These are phyloP conservation scores for Diadophis punctatus DNA, from an alignment of 2,113 vertebrate species.

Conservation along the genomic window DNA sequence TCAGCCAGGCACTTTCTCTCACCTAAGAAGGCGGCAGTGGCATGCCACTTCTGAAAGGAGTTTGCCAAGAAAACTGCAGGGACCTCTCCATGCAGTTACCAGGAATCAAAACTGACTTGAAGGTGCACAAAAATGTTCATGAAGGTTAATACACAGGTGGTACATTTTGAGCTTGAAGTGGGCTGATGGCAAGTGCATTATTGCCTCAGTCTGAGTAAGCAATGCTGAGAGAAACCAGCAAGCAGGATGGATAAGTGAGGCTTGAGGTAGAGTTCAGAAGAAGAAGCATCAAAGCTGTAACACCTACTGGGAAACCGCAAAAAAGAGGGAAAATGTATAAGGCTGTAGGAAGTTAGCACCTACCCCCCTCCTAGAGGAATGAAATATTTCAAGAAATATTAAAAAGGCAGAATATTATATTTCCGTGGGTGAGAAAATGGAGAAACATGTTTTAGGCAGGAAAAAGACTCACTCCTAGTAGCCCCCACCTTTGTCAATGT, in stretches of 20 bases:
- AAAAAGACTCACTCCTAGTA: too few species aligned
- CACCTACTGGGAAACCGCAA: not conserved
- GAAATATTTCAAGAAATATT: too few species aligned
- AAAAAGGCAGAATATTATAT: too few species aligned
- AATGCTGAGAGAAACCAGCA: not conserved
- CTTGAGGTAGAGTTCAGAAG: not conserved
- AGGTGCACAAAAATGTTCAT: not conserved
- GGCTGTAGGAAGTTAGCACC: too few species aligned
- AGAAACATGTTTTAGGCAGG: too few species aligned
- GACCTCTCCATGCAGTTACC: not conserved
- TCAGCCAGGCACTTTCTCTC: not conserved
- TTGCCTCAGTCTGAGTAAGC: too few species aligned
- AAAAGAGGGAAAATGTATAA: not conserved
- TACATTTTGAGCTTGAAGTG: not conserved
- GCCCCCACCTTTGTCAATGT: too few species aligned
- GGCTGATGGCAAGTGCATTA: not conserved
- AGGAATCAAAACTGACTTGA: not conserved
- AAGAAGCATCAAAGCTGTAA: not conserved
- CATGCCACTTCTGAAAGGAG: not conserved
- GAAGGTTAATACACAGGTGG: not conserved
- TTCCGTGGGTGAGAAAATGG: too few species aligned
- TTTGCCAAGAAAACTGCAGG: not conserved
- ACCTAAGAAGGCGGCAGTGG: not conserved
- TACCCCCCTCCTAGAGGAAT: too few species aligned
- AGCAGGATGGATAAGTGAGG: not conserved